Evolutionary conservation across 2,113 vertebrate genomes (phyloP), one percentile per base, ranked within the genome.

Genomic region (Aythya baeri): DNA sequence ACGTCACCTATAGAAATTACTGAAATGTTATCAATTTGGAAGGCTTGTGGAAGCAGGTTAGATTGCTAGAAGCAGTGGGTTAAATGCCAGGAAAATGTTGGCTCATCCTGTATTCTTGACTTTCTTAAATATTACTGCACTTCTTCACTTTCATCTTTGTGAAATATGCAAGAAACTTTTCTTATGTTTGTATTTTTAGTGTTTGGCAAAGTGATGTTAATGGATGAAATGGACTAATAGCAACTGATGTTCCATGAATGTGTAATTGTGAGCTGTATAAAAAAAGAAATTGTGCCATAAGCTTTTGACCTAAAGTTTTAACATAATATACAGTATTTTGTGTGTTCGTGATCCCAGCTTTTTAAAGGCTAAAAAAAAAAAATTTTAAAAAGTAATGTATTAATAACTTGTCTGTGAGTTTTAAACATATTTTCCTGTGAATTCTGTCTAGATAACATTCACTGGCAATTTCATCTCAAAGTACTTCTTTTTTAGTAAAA

Each of bases 91-190:
- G 67, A 93, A 94, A 90, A 20, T 70, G 31, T 92, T 94, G 41
- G 54, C 46, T 95, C 74, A 32, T 93, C 65, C 44, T 92, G 43
- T 95, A 81, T 89, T 97, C 89, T 96, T 94, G 82, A 95, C 67
- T 73, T 96, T 93, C 65, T 97, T 46, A 4, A 98, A 66, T 96
- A 94, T 95, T 91, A 95, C 95, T 97, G 97, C 89, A 96, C 92
- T 98, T 93, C 66, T 94, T 98, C 88, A 94, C 96, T 95, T 97
- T 96, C 94, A 97, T 97, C 78, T 94, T 78, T 86, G 86, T 97
- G 86, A 97, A 97, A 97, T 98, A 97, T 97, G 93, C 97, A 98
- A 96, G 84, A 86, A 90, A 32, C 44, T 31, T 96, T 91, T 66
- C 38, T 92, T 95, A 80, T 65, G 26, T 95, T 95, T 97, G 79